These are phyloP conservation scores for Meteorus sp. DNA, from an alignment of 1,140 invertebrate genomes.

Conservation along the genomic window DNA sequence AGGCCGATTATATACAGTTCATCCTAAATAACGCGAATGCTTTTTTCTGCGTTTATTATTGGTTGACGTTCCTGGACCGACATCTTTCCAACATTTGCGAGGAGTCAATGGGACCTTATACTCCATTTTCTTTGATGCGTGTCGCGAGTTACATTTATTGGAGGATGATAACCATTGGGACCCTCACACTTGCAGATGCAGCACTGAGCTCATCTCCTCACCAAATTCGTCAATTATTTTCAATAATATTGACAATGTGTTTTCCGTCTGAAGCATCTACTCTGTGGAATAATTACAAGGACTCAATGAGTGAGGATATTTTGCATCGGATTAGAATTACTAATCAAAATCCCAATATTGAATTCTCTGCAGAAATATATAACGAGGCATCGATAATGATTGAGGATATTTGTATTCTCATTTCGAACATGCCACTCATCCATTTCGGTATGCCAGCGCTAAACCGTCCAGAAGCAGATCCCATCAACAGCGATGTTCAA, in stretches of 20 bases:
- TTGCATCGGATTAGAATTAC: slow-evolving; percentile 20
- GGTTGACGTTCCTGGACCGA: slow-evolving; percentile 34
- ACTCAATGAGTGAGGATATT: slow-evolving; percentile 33
- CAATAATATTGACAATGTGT: slow-evolving; percentile 30
- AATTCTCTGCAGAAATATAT: not conserved
- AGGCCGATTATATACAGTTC: slow-evolving; percentile 44
- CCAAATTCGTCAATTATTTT: slow-evolving; percentile 38
- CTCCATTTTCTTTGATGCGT: slow-evolving; percentile 31
- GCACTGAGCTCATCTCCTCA: slow-evolving; percentile 34
- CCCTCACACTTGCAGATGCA: slow-evolving; percentile 43
- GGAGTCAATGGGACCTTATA: slow-evolving; percentile 21
- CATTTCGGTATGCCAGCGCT: slow-evolving; percentile 34
- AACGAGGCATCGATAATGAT: slow-evolving; percentile 35
- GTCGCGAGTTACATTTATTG: slow-evolving; percentile 42
- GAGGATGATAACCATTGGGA: slow-evolving; percentile 51
- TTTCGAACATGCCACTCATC: slow-evolving; percentile 33
- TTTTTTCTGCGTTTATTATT: slow-evolving; percentile 40
- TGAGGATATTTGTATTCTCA: slow-evolving; percentile 34
- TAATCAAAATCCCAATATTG: not conserved
- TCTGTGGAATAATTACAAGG: slow-evolving; percentile 33
- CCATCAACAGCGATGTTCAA: slow-evolving; percentile 23
- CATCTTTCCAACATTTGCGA: slow-evolving; percentile 24
- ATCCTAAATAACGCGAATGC: slow-evolving; percentile 42
- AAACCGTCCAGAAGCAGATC: slow-evolving; percentile 28
- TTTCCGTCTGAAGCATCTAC: not conserved